phyloP scores from a whole-genome alignment of 2,888 invertebrate species.

The Pogonocherus hispidulus region DNA sequence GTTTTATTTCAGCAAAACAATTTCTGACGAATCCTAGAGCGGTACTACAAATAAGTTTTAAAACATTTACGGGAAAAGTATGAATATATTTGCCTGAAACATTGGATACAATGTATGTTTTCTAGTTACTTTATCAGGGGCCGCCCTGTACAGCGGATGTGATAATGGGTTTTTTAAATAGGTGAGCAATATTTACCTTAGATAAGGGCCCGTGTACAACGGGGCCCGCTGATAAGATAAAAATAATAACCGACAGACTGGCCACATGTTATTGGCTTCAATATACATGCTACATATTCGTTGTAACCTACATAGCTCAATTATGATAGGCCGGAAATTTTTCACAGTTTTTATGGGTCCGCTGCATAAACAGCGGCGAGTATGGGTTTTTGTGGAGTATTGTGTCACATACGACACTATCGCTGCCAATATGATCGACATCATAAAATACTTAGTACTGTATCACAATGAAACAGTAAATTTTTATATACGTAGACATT shows the following conservation, averaged over 20 bases:
- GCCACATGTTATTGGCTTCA: constrained; percentile 55
- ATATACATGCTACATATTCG: constrained; percentile 43
- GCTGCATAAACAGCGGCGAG: neutral
- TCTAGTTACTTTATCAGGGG: neutral
- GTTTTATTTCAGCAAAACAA: no score
- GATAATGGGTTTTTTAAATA: constrained; percentile 54
- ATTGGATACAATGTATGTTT: no score
- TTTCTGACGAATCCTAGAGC: no score
- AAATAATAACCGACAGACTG: constrained; percentile 57
- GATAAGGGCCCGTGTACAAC: constrained; percentile 59
- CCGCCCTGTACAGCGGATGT: constrained; percentile 42
- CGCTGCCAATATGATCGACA: neutral
- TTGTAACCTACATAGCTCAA: constrained; percentile 42
- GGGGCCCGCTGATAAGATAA: constrained; percentile 59
- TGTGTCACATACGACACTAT: neutral
- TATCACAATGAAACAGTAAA: no score
- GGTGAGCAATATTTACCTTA: constrained; percentile 61
- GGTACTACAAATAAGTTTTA: no score
- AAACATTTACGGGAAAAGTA: no score
- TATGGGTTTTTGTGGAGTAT: neutral
- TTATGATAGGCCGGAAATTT: constrained; percentile 25
- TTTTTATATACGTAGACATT: no score
- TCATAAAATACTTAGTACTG: neutral
- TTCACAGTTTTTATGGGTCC: constrained; percentile 1
- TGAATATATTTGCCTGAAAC: no score